Base-by-base conservation (phyloP, 2,113 vertebrate species). In the Malurus melanocephalus region DNA sequence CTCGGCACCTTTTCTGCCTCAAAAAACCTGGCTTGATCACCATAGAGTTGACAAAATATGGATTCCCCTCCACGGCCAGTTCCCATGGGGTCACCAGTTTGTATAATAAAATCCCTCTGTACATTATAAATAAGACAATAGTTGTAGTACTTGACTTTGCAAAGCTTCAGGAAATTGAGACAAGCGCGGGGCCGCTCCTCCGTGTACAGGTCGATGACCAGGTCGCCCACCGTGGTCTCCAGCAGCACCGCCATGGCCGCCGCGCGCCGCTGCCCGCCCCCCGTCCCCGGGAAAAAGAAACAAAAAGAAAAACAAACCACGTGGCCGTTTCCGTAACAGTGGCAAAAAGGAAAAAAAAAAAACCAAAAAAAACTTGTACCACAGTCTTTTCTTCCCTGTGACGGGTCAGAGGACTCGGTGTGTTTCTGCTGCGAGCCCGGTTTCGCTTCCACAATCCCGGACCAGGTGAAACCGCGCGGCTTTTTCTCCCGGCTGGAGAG, bases 81-180 rank as follows among this genome's bases (percentile, higher is more conserved):
- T 40, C 99, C 99, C 43, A 98, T 98, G 59, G 99, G 99, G 88
- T 99, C 99, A 55, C 99, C 99, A 10, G 98, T 99, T 95, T 99
- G 99, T 82, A 99, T 94, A 72, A 99, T 98, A 94, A 99, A 99
- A 93, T 99, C 98, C 93, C 98, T 99, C 99, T 99, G 99, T 11
- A 99, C 98, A 98, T 98, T 99, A 96, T 99, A 98, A 96, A 99
- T 95, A 86, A 99, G 98, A 75, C 99, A 99, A 80, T 98, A 99
- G 96, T 99, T 99, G 96, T 99, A 99, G 92, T 98, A 99, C 85
- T 99, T 99, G 94, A 98, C 98, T 97, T 99, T 99, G 97, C 99
- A 99, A 88, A 99, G 97, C 92, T 99, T 99, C 95, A 99, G 92
- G 83, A 99, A 99, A 97, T 99, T 99, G 78, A 99, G 95, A 69